Percentiles rank a stretch among this genome's conserved stretches.
Evolutionary conservation across 2,888 invertebrate species (phyloP).

Genomic region (Listrodromus nycthemerus): DNA sequence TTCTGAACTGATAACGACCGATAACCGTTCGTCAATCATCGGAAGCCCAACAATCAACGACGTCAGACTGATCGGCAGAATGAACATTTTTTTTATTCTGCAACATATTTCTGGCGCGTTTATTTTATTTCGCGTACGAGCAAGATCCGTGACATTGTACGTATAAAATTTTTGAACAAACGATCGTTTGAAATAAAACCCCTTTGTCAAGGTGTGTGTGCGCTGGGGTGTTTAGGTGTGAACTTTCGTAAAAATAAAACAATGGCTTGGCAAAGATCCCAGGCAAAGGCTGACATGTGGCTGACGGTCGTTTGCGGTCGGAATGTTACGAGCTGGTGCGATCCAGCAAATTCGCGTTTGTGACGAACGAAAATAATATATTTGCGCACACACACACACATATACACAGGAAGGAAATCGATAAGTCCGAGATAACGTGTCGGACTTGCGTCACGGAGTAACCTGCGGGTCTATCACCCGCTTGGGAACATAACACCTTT

Average conservation of each 20-base stretch:
- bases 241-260: slow-evolving; percentile 40
- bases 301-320: slow-evolving; percentile 43
- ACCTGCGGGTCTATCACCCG: slow-evolving; percentile 38
- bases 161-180: not conserved
- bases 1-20: too few species aligned
- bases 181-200: not conserved
- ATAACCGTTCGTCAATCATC: too few species aligned
- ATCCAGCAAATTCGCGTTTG: slow-evolving; percentile 42
- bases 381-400: not conserved
- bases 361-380: slow-evolving; percentile 7
- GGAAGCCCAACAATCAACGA: too few species aligned
- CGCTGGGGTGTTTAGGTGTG: not conserved
- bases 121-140: not conserved
- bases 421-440: slow-evolving; percentile 52
- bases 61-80: not conserved
- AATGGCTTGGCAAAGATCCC: slow-evolving; percentile 46
- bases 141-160: not conserved
- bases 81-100: not conserved
- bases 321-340: slow-evolving; percentile 33
- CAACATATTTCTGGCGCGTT: not conserved
- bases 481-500: slow-evolving; percentile 6
- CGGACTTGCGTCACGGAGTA: slow-evolving; percentile 48
- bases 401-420: slow-evolving; percentile 61
- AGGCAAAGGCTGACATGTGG: slow-evolving; percentile 33
- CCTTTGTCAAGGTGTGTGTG: not conserved